phyloP scores from a whole-genome alignment of 2,113 vertebrate species.

The Sphyrna mokarran region DNA sequence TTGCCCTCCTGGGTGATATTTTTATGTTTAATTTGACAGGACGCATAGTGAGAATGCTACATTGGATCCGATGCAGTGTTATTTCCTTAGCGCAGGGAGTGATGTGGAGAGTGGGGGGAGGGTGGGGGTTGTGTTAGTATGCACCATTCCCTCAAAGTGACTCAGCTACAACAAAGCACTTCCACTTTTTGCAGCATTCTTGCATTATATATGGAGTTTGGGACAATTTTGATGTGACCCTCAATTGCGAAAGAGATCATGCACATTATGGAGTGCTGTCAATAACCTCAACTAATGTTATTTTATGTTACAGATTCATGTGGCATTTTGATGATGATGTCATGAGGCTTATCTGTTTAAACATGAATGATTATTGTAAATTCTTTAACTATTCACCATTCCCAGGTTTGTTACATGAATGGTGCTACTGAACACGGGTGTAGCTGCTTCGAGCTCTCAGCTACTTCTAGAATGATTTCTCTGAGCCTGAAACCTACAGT shows the following conservation, averaged over 20 bases:
- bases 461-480: too few species aligned
- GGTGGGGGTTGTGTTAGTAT: background rate
- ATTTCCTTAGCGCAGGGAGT: background rate
- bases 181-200: background rate
- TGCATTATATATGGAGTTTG: background rate
- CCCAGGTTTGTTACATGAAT: too few species aligned
- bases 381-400: too few species aligned
- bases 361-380: too few species aligned
- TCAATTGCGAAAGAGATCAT: background rate
- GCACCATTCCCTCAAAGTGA: background rate
- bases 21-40: background rate
- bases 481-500: too few species aligned
- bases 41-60: background rate
- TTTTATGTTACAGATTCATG: too few species aligned
- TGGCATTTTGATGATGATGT: too few species aligned
- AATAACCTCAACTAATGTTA: background rate
- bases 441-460: too few species aligned
- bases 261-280: background rate
- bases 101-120: too few species aligned
- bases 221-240: background rate
- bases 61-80: background rate
- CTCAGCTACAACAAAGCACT: background rate
- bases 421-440: too few species aligned
- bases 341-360: too few species aligned
- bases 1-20: background rate